A percentile compares a stretch with the other conserved stretches of the same genome.
These are phyloP conservation scores for Linepithema humile DNA, from an alignment of 1,140 invertebrate genomes.

Conservation along the genomic window DNA sequence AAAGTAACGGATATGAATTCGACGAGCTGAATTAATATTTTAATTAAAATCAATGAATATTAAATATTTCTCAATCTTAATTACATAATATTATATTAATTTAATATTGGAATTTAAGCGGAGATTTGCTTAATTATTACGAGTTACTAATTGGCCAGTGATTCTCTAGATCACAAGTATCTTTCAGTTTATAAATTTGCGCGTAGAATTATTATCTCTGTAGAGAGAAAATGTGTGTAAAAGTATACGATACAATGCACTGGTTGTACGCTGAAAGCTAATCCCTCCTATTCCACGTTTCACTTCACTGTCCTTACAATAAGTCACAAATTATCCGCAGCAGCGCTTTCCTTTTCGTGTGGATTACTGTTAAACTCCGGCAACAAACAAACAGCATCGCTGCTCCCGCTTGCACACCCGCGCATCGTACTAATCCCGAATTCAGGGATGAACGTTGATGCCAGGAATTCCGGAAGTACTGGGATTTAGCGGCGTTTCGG, in stretches of 20 bases:
- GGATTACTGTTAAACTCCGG: slow-evolving; percentile 50
- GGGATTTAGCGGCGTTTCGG: slow-evolving; percentile 62
- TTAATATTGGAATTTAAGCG: not conserved
- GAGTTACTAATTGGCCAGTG: not conserved
- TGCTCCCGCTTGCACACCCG: not conserved
- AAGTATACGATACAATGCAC: not conserved
- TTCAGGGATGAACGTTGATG: slow-evolving; percentile 64
- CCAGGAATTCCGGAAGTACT: slow-evolving; percentile 66
- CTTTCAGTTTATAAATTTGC: not conserved
- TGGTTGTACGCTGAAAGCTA: slow-evolving; percentile 28
- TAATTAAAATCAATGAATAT: not conserved
- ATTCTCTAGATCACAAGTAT: not conserved
- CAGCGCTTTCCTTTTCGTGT: slow-evolving; percentile 48
- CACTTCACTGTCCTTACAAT: slow-evolving; percentile 28
- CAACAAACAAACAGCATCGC: slow-evolving; percentile 21
- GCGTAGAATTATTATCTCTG: not conserved
- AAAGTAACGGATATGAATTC: not conserved
- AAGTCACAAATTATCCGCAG: slow-evolving; percentile 64
- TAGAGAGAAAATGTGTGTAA: not conserved
- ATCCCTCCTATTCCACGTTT: slow-evolving; percentile 37
- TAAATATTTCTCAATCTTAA: too few relatives aligned
- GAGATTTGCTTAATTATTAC: not conserved
- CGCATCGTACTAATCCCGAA: slow-evolving; percentile 59
- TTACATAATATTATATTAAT: not conserved
- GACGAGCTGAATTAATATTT: not conserved